Evolutionary conservation across 2,797 vertebrate species (phyloP).

Genomic region (Peromyscus melanophrys): DNA sequence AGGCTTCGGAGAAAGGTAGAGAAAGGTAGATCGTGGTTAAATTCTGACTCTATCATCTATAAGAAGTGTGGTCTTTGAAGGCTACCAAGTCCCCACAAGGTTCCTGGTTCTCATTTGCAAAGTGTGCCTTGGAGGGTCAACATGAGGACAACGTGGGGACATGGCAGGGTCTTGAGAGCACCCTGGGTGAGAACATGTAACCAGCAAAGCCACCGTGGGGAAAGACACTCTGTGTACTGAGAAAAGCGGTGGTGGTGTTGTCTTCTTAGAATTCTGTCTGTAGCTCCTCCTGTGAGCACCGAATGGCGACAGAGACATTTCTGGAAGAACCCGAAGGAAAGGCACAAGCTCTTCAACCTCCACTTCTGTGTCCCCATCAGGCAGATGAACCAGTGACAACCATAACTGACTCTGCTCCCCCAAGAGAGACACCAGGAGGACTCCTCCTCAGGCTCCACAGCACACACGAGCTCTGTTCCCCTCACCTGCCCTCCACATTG

Average conservation of each 20-base stretch:
- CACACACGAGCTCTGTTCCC: background rate
- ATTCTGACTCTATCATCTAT: background rate
- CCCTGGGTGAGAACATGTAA: background rate
- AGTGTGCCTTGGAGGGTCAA: background rate
- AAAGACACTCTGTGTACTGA: background rate
- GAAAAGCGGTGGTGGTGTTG: background rate
- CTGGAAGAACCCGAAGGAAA: background rate
- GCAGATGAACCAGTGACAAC: background rate
- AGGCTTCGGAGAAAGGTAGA: background rate
- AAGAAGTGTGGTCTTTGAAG: background rate
- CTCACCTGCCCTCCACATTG: accelerated
- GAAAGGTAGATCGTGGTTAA: background rate
- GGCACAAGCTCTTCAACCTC: background rate
- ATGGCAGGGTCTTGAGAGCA: background rate
- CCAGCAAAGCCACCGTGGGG: background rate
- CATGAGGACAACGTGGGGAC: background rate
- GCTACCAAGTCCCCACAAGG: background rate
- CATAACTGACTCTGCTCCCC: background rate
- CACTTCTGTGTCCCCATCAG: background rate
- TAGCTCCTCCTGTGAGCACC: background rate
- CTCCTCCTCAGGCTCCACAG: background rate
- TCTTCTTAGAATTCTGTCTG: background rate
- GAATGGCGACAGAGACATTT: background rate
- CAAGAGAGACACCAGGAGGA: background rate
- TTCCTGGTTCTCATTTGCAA: background rate